Conservation (phyloP, 2,797 vertebrate species). For the Brachyalestes nurse region DNA sequence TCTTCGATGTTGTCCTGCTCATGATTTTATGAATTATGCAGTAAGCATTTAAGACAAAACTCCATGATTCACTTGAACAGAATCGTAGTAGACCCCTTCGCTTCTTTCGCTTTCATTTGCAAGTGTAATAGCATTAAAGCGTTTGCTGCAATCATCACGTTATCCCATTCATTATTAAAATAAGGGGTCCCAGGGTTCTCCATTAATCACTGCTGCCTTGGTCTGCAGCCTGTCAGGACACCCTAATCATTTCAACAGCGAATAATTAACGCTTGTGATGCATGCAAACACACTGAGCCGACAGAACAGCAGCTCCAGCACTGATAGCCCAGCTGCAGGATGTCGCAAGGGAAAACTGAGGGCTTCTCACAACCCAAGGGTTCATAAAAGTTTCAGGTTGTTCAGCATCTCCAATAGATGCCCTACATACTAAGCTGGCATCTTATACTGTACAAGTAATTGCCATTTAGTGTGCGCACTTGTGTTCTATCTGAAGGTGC, state of each 20-base stretch:
- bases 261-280: conserved; percentile 51
- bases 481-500: neutral
- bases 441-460: neutral
- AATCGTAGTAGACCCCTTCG: conserved; percentile 35
- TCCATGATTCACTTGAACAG: conserved; percentile 49
- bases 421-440: neutral
- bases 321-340: conserved; percentile 13
- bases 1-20: conserved; percentile 41
- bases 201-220: conserved; percentile 58
- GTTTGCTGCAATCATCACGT: conserved; percentile 58
- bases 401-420: neutral
- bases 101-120: conserved; percentile 54
- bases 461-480: neutral
- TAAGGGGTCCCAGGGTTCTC: conserved; percentile 46
- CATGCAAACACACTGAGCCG: neutral
- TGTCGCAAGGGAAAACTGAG: neutral
- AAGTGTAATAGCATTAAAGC: conserved; percentile 57
- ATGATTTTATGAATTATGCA: conserved; percentile 54
- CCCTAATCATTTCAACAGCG: conserved; percentile 51
- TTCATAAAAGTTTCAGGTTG: neutral
- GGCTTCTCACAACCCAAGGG: neutral
- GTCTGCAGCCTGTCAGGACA: conserved; percentile 53
- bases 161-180: conserved; percentile 61
- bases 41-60: conserved; percentile 48
- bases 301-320: conserved; percentile 4